Conservation (phyloP, 1,140 invertebrate species). For the Chrysomallon squamiferum region DNA sequence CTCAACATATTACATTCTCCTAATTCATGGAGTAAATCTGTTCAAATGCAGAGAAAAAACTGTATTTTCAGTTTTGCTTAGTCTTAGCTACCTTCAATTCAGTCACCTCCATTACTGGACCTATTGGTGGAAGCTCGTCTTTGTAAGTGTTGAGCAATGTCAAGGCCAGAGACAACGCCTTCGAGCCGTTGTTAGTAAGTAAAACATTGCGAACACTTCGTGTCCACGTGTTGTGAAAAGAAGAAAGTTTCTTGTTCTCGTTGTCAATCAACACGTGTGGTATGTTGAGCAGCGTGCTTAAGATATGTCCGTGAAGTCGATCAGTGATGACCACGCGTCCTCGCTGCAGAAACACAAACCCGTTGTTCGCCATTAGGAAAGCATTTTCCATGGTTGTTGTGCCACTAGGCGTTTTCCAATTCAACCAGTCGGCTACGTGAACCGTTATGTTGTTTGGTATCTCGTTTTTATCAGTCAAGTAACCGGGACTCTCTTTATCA, state of each 20-base stretch:
- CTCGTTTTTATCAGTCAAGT: background rate
- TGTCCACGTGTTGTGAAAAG: constrained; percentile 32
- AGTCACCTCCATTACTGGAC: constrained; percentile 2
- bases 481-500: constrained; percentile 10
- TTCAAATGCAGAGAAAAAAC: too few species aligned
- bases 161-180: constrained; percentile 8
- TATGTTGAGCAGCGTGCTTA: constrained; percentile 28
- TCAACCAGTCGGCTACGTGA: constrained; percentile 14
- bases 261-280: constrained; percentile 37
- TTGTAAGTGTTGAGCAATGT: constrained; percentile 13
- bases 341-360: constrained; percentile 21
- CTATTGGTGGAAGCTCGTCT: constrained; percentile 5
- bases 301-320: constrained; percentile 36
- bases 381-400: constrained; percentile 12
- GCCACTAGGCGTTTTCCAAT: background rate
- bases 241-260: constrained; percentile 22
- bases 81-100: too few species aligned
- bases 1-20: too few species aligned
- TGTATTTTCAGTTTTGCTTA: too few species aligned
- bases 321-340: constrained; percentile 34
- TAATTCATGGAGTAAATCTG: too few species aligned
- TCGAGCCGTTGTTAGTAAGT: constrained; percentile 1
- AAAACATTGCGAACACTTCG: constrained; percentile 17
- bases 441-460: constrained; percentile 11
- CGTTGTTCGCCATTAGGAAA: constrained; percentile 12